A percentile compares a stretch with the other conserved stretches of the same genome.
Conservation (phyloP, 2,113 vertebrate genomes). For the Brachypteracias leptosomus region DNA sequence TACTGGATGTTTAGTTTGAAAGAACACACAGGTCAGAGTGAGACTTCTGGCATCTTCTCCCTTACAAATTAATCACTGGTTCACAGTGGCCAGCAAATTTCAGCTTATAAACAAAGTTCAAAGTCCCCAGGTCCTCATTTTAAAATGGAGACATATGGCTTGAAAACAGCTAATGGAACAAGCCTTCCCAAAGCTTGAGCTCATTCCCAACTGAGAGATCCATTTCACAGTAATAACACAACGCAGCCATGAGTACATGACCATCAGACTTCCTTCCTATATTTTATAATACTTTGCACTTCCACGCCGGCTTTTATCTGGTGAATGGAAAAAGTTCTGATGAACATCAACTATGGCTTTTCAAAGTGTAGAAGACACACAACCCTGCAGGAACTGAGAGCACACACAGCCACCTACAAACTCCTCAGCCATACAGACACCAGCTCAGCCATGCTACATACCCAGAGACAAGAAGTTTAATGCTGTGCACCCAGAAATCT, state of each 20-base stretch:
- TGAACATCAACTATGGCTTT: not conserved
- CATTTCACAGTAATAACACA: conserved; percentile 38
- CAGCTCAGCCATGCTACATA: not conserved
- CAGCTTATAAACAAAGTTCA: conserved; percentile 59
- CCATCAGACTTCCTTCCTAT: conserved; percentile 41
- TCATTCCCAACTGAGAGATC: conserved; percentile 54
- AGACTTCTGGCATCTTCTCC: conserved; percentile 48
- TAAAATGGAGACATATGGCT: conserved; percentile 39
- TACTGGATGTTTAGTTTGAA: conserved; percentile 51
- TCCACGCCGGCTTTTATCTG: conserved; percentile 29
- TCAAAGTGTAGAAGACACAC: not conserved
- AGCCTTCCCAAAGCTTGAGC: not conserved
- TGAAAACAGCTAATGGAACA: conserved; percentile 37
- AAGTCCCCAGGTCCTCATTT: conserved; percentile 23
- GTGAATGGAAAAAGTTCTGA: not conserved
- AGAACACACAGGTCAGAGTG: not conserved
- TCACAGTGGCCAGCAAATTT: conserved; percentile 41
- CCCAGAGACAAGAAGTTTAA: not conserved
- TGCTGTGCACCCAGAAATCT: not conserved
- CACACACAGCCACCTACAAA: not conserved
- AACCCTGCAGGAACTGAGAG: not conserved
- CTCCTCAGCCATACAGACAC: not conserved
- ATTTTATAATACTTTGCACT: conserved; percentile 17
- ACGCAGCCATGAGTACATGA: not conserved
- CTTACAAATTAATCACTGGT: conserved; percentile 23